Evolutionary conservation across 2,888 invertebrate genomes (phyloP).

Genomic region (Nomada flava): DNA sequence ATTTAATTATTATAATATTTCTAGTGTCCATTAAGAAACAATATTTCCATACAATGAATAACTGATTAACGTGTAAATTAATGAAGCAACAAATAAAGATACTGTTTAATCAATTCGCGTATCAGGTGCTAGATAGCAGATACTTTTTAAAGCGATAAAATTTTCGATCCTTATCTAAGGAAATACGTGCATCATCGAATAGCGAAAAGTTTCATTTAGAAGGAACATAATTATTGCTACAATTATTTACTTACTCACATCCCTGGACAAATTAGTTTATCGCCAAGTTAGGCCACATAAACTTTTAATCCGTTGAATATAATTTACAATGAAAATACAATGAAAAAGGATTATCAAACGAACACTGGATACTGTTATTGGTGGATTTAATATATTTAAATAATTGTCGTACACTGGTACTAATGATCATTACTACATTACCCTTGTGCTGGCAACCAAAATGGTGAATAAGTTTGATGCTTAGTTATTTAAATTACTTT

Average conservation of each 20-base stretch:
- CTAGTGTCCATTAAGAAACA: not conserved
- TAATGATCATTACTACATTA: conserved; percentile 44
- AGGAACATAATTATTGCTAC: not conserved
- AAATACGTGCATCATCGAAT: not conserved
- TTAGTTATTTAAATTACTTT: too few relatives aligned
- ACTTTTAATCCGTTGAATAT: not conserved
- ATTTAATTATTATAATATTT: not conserved
- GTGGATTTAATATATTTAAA: conserved; percentile 57
- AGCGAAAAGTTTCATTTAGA: not conserved
- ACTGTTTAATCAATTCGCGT: not conserved
- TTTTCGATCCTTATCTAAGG: not conserved
- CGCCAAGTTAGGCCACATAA: not conserved
- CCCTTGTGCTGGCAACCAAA: too few relatives aligned
- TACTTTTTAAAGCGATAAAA: not conserved
- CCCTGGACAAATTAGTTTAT: not conserved
- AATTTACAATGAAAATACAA: not conserved
- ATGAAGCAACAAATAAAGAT: not conserved
- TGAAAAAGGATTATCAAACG: not conserved
- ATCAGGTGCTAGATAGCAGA: not conserved
- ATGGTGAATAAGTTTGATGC: too few relatives aligned
- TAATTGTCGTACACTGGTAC: conserved; percentile 72
- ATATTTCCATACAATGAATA: not conserved
- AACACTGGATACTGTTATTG: not conserved
- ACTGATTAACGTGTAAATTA: not conserved
- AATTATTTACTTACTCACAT: not conserved